Base-by-base conservation (phyloP, 53 echinoderm and acorn worm species). In the Echinometra lucunter region DNA sequence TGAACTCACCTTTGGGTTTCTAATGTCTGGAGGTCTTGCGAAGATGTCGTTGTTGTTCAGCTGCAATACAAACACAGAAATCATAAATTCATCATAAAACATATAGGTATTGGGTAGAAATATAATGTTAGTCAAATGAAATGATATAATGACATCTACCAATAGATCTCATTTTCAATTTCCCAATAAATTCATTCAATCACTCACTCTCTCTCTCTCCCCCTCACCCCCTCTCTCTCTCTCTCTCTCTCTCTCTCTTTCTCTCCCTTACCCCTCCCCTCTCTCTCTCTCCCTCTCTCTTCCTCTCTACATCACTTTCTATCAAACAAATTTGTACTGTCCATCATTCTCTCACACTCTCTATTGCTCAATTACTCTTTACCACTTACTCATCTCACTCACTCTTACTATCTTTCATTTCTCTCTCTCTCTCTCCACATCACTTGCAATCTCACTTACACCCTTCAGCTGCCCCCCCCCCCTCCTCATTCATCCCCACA, bases 11-110 rank as follows among this genome's bases (percentile, higher is more conserved):
- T 98, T 98, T 69, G 98, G 98, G 17, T 96, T 98, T 93, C 98
- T 97, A 35, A 96, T 94, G 94, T 98, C 98, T 27, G 98, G 97
- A 27, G 97, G 96, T 66, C 97, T 96, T 78, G 98, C 98, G 95
- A 95, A 97, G 63, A 97, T 92, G 25, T 98, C 98, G 63, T 97
- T 97, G 88, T 96, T 96, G 95, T 96, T 97, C 34, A 97, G 92
- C 98, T 98, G 97, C 42, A 53, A 53, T 53, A 32, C 37, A 47
- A 91, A 13, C 30, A 74, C 56, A 93, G 81, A 32, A 88, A 88
- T 17, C 9, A 88, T 8, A 30, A 72, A 16, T 34, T 70, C 13
- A 53, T 53, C 53, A 1, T n/a, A 1, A 53, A 53, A 53, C 32
- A 2, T 2, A 11, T 70, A 30, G n/a, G 53, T 53, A 13, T 13